Conservation (phyloP, 2,888 invertebrate species). For the Sussaba pulchella region DNA sequence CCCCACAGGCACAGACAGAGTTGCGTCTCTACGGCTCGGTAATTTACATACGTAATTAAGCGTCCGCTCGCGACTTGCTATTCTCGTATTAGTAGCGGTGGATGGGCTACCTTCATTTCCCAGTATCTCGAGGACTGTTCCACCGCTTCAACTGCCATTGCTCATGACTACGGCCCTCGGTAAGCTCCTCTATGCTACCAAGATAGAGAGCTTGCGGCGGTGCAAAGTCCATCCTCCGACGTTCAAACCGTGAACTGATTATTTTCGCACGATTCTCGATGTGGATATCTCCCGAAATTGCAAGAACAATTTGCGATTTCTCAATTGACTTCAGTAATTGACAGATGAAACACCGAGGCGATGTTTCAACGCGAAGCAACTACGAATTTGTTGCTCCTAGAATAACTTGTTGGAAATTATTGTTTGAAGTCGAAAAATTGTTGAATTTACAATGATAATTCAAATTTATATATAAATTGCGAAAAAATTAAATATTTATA, state of each 20-base stretch:
- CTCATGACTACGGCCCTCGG: slow-evolving; percentile 10
- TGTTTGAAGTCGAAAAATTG: too few relatives aligned
- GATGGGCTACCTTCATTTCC: slow-evolving; percentile 22
- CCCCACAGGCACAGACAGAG: not conserved
- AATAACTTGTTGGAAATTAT: too few relatives aligned
- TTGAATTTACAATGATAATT: too few relatives aligned
- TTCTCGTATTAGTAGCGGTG: slow-evolving; percentile 60
- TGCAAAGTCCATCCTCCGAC: not conserved
- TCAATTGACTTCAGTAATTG: not conserved
- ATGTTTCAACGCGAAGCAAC: too few relatives aligned
- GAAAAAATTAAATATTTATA: too few relatives aligned
- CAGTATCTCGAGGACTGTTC: slow-evolving; percentile 27
- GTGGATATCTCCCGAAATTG: not conserved
- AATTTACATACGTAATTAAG: slow-evolving; percentile 65
- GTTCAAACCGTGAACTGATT: not conserved
- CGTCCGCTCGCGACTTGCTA: slow-evolving; percentile 56
- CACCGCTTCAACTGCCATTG: slow-evolving; percentile 18
- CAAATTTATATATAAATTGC: too few relatives aligned
- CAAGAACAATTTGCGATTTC: not conserved
- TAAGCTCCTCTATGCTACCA: slow-evolving; percentile 1
- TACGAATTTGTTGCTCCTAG: too few relatives aligned
- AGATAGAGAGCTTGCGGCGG: slow-evolving; percentile 1
- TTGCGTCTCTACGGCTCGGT: slow-evolving; percentile 55
- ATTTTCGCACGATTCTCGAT: slow-evolving; percentile 6
- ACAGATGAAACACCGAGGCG: too few relatives aligned